Conservation (phyloP, 2,797 vertebrate genomes). For the Lateolabrax maculatus region DNA sequence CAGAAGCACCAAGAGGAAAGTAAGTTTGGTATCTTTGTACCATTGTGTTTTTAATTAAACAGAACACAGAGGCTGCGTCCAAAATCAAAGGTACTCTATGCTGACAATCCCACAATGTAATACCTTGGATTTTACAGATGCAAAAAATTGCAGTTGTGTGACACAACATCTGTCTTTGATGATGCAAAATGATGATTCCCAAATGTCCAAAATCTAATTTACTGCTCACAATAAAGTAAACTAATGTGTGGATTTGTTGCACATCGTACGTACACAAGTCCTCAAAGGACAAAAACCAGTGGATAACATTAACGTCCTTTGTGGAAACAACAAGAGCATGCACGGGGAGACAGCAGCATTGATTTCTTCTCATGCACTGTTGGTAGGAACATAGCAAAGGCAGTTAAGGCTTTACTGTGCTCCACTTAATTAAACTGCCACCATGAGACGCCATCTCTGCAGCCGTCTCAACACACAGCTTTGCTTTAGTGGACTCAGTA, state of each 20-base stretch:
- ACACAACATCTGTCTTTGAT: too few relatives aligned
- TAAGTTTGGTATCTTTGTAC: background rate
- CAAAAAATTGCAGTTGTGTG: background rate
- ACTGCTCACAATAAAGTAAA: too few relatives aligned
- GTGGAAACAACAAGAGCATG: background rate
- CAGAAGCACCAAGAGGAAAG: background rate
- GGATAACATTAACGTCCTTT: background rate
- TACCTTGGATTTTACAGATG: background rate
- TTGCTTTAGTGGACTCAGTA: background rate
- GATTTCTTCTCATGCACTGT: background rate
- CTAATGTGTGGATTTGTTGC: too few relatives aligned
- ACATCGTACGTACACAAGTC: background rate
- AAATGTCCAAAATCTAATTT: too few relatives aligned
- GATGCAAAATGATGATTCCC: background rate
- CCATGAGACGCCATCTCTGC: background rate
- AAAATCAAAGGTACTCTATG: background rate
- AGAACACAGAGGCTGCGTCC: background rate
- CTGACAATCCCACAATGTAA: background rate
- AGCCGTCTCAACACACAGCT: conserved; percentile 10
- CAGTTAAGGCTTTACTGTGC: background rate
- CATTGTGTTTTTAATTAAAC: background rate
- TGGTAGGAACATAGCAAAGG: background rate
- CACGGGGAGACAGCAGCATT: background rate
- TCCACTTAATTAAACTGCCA: background rate
- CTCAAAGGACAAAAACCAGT: background rate